Evolutionary conservation across 2,888 invertebrate genomes (phyloP), one percentile per base, ranked within the genome.

Genomic region (Anthophora plumipes): DNA sequence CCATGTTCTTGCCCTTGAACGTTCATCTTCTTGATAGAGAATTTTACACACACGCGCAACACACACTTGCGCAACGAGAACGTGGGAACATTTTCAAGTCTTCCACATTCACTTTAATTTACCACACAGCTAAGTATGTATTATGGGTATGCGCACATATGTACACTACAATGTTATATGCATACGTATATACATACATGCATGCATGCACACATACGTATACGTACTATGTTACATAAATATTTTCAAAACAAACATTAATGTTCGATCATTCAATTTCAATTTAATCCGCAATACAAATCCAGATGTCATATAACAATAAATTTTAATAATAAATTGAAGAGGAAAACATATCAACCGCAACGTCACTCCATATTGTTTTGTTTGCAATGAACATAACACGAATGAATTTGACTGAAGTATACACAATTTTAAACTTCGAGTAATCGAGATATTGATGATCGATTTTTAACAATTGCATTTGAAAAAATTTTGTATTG

Each of bases 1-100:
- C 95, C 95, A 17, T 91, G 92, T 85, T 90, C 96, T 93, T 96
- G 96, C 78, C 95, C 95, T 46, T 91, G 92, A 74, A 89, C 90
- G 83, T 89, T 93, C 92, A 92, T 92, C 82, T 87, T 90, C 81
- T 89, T 85, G 25, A 82, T 83, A 48, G 83, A 87, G 88, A 90
- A 91, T 91, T 87, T 90, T 86, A 90, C 91, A 90, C 87, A 78
- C 78, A 89, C 85, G 77, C 73, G 76, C 57, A 78, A 86, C 87
- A 82, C 83, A 89, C 86, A 89, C 88, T 69, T 63, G 75, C 76
- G 83, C 78, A 81, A 78, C 80, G 83, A 74, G 88, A 92, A 90
- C 92, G 91, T 92, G 92, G 89, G 92, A 93, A 92, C 92, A 92
- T 93, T 90, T 91, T 93, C 89, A 87, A 86, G 86, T 77, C 89